Conservation (phyloP, 1,140 invertebrate species). For the Cardiocondyla obscurior region DNA sequence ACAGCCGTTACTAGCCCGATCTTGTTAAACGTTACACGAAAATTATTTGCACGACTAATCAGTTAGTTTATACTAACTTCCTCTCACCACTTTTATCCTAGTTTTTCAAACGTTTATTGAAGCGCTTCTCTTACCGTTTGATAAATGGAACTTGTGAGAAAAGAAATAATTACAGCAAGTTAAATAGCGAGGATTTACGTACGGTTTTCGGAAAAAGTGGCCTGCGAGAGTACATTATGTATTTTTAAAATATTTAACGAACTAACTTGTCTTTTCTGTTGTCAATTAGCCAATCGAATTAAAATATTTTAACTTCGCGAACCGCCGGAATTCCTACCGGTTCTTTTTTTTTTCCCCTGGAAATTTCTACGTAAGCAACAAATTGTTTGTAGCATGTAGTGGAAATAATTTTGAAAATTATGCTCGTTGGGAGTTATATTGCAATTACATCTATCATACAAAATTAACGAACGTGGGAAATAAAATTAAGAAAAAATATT, state of each 20-base stretch:
- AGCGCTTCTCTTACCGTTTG: not conserved
- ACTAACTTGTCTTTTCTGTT: not conserved
- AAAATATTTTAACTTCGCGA: not conserved
- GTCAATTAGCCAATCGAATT: not conserved
- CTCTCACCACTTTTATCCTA: not conserved
- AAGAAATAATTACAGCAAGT: not conserved
- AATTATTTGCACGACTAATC: slow-evolving; percentile 57
- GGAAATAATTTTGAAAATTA: not conserved
- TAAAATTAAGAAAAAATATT: not conserved
- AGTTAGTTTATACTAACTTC: slow-evolving; percentile 3
- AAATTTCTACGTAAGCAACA: not conserved
- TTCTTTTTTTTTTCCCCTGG: not conserved
- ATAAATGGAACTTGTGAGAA: not conserved
- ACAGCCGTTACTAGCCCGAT: slow-evolving; percentile 53
- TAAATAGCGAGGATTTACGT: not conserved
- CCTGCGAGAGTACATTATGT: not conserved
- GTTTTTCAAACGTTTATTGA: not conserved
- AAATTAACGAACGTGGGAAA: not conserved
- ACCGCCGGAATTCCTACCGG: too few species aligned
- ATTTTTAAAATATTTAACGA: not conserved
- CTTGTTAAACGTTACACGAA: slow-evolving; percentile 58
- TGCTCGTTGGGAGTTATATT: not conserved
- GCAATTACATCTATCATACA: not conserved
- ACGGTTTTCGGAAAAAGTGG: not conserved
- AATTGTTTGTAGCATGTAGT: not conserved